phyloP scores from a whole-genome alignment of 1,140 invertebrate species.

The Drosophila kohkoa region DNA sequence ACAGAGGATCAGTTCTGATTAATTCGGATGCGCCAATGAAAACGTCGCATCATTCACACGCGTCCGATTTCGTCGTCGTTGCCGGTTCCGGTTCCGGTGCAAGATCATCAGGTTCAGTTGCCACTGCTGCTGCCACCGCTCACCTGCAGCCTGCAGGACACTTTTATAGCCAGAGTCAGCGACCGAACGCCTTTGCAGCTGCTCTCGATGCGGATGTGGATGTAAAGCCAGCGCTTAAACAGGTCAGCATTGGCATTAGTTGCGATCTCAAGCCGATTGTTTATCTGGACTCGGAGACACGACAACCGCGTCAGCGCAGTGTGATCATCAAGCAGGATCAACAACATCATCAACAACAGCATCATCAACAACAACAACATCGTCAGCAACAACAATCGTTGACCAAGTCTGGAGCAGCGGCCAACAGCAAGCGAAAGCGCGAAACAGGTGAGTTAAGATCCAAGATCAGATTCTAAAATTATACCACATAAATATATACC shows the following conservation, averaged over 20 bases:
- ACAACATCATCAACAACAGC: slow-evolving; percentile 13
- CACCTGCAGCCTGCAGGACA: slow-evolving; percentile 22
- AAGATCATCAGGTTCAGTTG: slow-evolving; percentile 1
- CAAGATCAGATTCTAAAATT: too few relatives aligned
- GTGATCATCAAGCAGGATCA: slow-evolving; percentile 42
- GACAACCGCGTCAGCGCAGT: slow-evolving; percentile 48
- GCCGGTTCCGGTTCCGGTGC: slow-evolving; percentile 45
- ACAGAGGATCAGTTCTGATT: slow-evolving; percentile 44
- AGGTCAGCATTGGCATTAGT: slow-evolving; percentile 54
- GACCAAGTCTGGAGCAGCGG: slow-evolving; percentile 37
- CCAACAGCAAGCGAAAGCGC: slow-evolving; percentile 68
- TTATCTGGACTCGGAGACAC: slow-evolving; percentile 37
- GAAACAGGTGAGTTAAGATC: slow-evolving; percentile 62
- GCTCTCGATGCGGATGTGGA: slow-evolving; percentile 35
- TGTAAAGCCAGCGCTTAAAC: slow-evolving; percentile 49
- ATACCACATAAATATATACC: too few relatives aligned
- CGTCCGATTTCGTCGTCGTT: slow-evolving; percentile 75
- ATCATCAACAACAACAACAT: slow-evolving; percentile 10
- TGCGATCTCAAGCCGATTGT: slow-evolving; percentile 64
- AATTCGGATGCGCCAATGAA: slow-evolving; percentile 79
- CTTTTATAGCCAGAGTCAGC: slow-evolving; percentile 16
- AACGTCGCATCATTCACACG: slow-evolving; percentile 71
- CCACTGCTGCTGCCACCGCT: background rate
- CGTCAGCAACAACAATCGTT: slow-evolving; percentile 17
- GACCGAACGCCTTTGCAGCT: slow-evolving; percentile 28